A percentile compares a stretch with the other conserved stretches of the same genome.
Evolutionary conservation across 2,113 vertebrate genomes (phyloP).

Genomic region (Ictalurus furcatus): DNA sequence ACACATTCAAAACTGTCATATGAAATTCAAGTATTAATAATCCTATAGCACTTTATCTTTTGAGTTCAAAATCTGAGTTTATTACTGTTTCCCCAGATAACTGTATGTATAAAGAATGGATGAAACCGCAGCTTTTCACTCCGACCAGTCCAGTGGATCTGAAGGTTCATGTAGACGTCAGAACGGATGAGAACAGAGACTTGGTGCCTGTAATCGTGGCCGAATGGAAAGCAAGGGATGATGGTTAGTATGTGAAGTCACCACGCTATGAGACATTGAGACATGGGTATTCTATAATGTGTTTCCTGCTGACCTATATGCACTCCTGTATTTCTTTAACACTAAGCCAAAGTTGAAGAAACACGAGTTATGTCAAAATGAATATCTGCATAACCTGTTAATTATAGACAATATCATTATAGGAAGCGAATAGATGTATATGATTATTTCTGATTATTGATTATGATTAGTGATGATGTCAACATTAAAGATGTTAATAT

Average conservation of each 20-base stretch:
- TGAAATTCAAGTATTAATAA: neutral
- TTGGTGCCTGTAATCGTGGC: constrained; percentile 64
- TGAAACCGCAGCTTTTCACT: constrained; percentile 41
- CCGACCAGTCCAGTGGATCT: constrained; percentile 63
- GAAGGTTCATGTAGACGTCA: constrained; percentile 37
- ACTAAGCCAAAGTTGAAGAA: neutral
- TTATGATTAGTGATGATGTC: too few species aligned
- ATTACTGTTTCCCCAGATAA: constrained; percentile 53
- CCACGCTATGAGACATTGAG: neutral
- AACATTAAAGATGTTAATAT: too few species aligned
- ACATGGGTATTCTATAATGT: neutral
- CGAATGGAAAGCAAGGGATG: constrained; percentile 66
- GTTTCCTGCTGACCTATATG: neutral
- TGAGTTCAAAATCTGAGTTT: neutral
- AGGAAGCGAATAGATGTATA: neutral
- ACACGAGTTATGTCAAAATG: too few species aligned
- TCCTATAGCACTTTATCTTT: neutral
- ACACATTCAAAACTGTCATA: neutral
- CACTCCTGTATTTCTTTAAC: neutral
- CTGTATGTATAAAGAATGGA: constrained; percentile 62
- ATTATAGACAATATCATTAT: neutral
- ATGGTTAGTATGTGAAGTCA: constrained; percentile 60
- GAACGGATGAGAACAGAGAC: constrained; percentile 49
- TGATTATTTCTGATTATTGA: neutral
- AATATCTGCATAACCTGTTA: neutral